A percentile compares a stretch with the other conserved stretches of the same genome.
These are phyloP conservation scores for Gallirallus australis DNA, from an alignment of 2,797 vertebrate genomes.

Conservation along the genomic window DNA sequence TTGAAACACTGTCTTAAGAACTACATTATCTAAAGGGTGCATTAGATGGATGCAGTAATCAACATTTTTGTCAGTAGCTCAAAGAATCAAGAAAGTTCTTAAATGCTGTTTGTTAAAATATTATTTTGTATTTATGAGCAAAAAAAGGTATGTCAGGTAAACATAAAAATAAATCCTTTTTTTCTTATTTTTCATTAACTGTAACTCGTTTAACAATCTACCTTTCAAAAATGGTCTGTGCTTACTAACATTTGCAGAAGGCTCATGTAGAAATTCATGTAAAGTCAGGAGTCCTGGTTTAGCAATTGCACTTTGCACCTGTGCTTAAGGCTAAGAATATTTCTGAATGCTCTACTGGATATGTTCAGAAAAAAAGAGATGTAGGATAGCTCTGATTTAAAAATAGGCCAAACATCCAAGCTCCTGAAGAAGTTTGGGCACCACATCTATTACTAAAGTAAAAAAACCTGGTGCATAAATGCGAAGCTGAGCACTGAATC, in stretches of 20 bases:
- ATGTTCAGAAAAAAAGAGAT: not conserved
- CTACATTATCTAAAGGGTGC: not conserved
- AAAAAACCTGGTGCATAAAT: not conserved
- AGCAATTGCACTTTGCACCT: not conserved
- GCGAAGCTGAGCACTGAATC: not conserved
- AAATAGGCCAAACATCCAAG: not conserved
- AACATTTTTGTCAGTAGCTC: not conserved
- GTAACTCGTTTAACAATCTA: not conserved
- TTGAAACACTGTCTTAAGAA: not conserved
- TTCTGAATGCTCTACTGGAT: not conserved
- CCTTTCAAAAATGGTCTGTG: not conserved
- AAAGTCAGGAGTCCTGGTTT: not conserved
- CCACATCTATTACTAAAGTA: not conserved
- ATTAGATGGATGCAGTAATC: not conserved
- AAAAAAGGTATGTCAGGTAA: not conserved
- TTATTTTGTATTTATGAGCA: not conserved
- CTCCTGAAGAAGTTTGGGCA: not conserved
- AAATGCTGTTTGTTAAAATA: not conserved
- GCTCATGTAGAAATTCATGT: not conserved
- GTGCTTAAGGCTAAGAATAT: not conserved
- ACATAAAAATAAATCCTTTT: not conserved
- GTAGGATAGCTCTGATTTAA: not conserved
- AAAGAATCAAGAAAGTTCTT: not conserved
- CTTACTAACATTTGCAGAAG: slow-evolving; percentile 21
- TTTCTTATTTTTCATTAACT: not conserved